Base-by-base conservation (phyloP, 2,797 vertebrate genomes). In the Enteromius fasciolatus region DNA sequence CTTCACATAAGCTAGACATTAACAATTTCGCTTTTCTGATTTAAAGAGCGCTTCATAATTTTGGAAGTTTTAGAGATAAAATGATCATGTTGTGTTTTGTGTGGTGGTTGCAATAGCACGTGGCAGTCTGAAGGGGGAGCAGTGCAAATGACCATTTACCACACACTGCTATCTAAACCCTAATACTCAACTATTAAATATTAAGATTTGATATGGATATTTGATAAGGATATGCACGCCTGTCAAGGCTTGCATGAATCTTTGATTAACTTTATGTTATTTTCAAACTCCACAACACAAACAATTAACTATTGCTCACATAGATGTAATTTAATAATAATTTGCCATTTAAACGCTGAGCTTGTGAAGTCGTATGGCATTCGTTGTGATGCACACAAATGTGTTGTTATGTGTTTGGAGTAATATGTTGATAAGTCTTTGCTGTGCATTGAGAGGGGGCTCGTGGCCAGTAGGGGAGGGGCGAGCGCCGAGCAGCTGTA, bases 401-500 rank as follows among this genome's bases (percentile, higher is more conserved):
- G 73, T 5, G 8, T 18, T 25, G 33, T 76, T 59, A 44, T 59
- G 54, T 1, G 52, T 76, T 76, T 44, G 5, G 14, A 59, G 52
- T 39, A 59, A 75, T 75, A 41, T 25, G 73, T 59, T 75, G n/a
- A 61, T 3, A 44, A 44, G 64, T 79, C 48, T 79, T 79, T 25
- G 18, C 48, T 63, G 52, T 80, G 23, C 36, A 61, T 28, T 57
- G 73, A 75, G 73, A 59, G 63, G 39, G 79, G 36, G 39, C 57
- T 63, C 4, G 52, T 64, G 78, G 44, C 20, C 50, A 68, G 50
- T 23, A 76, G 89, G 89, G 82, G 78, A 77, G 69, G 70, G 81
- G 84, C 81, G 59, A 81, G 67, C 64, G 75, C 50, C 50, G 20
- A 83, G 95, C 97, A 98, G 97, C 97, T 98, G 97, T 98, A 98